phyloP scores from a whole-genome alignment of 2,113 vertebrate species.

The Ranitomeya variabilis region DNA sequence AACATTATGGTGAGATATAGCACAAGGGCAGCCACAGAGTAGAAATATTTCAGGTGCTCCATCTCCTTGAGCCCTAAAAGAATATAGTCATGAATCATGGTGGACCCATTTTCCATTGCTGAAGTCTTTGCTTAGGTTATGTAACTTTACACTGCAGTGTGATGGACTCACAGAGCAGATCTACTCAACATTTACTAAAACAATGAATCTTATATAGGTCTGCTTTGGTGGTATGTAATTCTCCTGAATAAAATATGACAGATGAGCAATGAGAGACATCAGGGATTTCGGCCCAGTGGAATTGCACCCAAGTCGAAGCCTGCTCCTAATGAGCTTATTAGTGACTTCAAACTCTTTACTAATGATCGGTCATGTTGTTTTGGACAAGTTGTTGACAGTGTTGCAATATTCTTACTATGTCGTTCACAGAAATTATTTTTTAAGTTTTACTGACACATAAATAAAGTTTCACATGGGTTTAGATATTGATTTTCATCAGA shows the following conservation, averaged over 20 bases:
- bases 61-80: conserved; percentile 25
- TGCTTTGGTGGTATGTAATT: not conserved
- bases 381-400: too few species aligned
- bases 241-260: not conserved
- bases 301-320: not conserved
- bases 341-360: not conserved
- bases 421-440: too few species aligned
- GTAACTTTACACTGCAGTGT: not conserved
- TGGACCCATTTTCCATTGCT: conserved; percentile 13
- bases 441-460: too few species aligned
- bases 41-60: conserved; percentile 11
- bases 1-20: conserved; percentile 1
- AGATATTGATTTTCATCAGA: too few species aligned
- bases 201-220: not conserved
- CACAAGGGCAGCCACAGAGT: not conserved
- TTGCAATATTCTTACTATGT: too few species aligned
- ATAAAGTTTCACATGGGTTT: too few species aligned
- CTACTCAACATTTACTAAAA: not conserved
- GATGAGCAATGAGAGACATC: not conserved
- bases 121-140: not conserved
- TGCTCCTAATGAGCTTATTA: not conserved
- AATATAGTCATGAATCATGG: not conserved
- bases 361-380: too few species aligned
- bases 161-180: not conserved
- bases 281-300: not conserved